Percentiles rank a stretch among this genome's conserved stretches.
Evolutionary conservation across 2,797 vertebrate genomes (phyloP).

Genomic region (Galagoides demidoff): DNA sequence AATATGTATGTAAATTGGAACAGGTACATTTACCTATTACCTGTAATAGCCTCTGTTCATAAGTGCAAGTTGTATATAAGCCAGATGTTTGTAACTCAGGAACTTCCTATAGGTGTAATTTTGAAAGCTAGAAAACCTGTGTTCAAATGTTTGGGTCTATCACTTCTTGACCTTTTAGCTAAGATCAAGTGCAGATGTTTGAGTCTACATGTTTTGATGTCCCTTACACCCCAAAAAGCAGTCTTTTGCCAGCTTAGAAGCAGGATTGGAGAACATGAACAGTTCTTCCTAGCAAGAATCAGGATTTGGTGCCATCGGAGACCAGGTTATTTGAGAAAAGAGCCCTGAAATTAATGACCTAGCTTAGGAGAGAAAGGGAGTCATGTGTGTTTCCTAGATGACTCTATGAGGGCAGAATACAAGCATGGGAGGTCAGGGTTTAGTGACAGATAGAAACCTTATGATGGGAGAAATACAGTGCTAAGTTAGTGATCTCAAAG

Average conservation of each 20-base stretch:
- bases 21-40: too few species aligned
- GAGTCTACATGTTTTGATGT: not conserved
- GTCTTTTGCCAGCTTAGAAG: not conserved
- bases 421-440: not conserved
- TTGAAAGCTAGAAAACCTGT: not conserved
- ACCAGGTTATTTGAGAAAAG: not conserved
- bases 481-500: not conserved
- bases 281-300: not conserved
- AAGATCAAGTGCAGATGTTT: too few species aligned
- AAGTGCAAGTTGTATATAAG: too few species aligned
- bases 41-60: too few species aligned
- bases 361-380: not conserved
- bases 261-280: not conserved
- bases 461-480: not conserved
- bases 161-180: too few species aligned
- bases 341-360: not conserved
- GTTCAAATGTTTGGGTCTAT: not conserved
- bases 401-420: not conserved
- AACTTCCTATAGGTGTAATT: too few species aligned
- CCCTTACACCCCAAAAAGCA: too few species aligned
- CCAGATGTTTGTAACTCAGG: too few species aligned
- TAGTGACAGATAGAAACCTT: not conserved
- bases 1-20: too few species aligned
- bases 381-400: not conserved
- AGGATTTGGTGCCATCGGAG: not conserved